Conservation (phyloP, 2,888 invertebrate species). For the Cryptus armator region DNA sequence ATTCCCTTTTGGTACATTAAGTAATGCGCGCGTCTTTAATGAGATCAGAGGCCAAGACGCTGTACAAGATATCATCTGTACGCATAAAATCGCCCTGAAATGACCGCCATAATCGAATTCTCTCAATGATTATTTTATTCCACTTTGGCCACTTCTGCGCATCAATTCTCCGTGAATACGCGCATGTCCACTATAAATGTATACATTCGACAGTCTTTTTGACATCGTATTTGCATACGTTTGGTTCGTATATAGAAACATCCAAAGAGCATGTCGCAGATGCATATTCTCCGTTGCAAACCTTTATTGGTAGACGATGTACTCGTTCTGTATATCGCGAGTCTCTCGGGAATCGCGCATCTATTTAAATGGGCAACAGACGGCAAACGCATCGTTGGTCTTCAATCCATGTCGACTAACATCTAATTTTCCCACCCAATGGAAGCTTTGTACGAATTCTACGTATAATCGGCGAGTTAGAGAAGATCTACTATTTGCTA, state of each 20-base stretch:
- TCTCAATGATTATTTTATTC: slow-evolving; percentile 65
- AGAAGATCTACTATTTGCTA: slow-evolving; percentile 15
- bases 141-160: neutral
- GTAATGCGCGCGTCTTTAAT: neutral
- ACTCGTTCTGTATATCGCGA: too few species aligned
- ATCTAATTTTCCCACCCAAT: neutral
- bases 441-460: neutral
- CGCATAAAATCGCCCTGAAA: too few species aligned
- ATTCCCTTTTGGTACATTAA: neutral
- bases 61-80: neutral
- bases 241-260: neutral
- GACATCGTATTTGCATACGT: slow-evolving; percentile 3
- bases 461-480: neutral
- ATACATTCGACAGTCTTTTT: neutral
- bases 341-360: too few species aligned
- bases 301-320: too few species aligned
- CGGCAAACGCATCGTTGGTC: neutral
- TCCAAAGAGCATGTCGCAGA: neutral
- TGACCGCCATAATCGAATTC: too few species aligned
- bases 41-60: neutral
- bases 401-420: neutral
- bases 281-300: neutral
- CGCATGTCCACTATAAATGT: neutral
- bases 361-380: neutral
- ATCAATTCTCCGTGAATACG: slow-evolving; percentile 23